Conservation (phyloP, 1,140 invertebrate species). For the Prorops nasuta region DNA sequence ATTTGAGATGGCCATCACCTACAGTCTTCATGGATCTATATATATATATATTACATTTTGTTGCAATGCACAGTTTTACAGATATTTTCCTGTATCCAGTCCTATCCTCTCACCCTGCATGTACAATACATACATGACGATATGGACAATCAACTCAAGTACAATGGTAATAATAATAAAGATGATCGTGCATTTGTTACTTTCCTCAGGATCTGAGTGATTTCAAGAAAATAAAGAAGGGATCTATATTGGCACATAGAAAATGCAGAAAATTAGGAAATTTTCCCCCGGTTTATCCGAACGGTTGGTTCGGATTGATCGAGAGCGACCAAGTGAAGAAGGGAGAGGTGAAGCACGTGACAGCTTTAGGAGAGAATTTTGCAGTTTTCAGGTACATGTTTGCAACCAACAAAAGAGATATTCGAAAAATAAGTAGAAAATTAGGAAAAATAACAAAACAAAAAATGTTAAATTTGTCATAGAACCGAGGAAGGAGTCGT, state of each 20-base stretch:
- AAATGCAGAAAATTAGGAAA: conserved; percentile 58
- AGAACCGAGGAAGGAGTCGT: conserved; percentile 62
- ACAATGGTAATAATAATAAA: too few species aligned
- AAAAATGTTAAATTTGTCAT: conserved; percentile 4
- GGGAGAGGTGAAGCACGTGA: conserved; percentile 64
- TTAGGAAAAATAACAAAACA: background rate
- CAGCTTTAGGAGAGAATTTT: conserved; percentile 74
- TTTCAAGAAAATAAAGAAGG: too few species aligned
- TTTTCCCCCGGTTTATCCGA: conserved; percentile 81
- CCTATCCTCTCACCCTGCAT: too few species aligned
- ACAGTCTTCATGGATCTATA: too few species aligned
- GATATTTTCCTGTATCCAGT: too few species aligned
- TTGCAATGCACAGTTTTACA: too few species aligned
- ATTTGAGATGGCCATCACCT: too few species aligned
- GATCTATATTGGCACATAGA: background rate
- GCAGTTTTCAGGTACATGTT: conserved; percentile 67
- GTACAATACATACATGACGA: too few species aligned
- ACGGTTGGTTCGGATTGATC: conserved; percentile 82
- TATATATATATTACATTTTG: too few species aligned
- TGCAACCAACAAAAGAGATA: background rate
- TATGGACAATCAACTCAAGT: too few species aligned
- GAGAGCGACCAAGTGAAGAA: conserved; percentile 67
- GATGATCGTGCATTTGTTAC: too few species aligned
- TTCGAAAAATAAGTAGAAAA: background rate
- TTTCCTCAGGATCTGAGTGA: too few species aligned